Evolutionary conservation across 2,113 vertebrate species (phyloP).

Genomic region (Cephalopterus ornatus): DNA sequence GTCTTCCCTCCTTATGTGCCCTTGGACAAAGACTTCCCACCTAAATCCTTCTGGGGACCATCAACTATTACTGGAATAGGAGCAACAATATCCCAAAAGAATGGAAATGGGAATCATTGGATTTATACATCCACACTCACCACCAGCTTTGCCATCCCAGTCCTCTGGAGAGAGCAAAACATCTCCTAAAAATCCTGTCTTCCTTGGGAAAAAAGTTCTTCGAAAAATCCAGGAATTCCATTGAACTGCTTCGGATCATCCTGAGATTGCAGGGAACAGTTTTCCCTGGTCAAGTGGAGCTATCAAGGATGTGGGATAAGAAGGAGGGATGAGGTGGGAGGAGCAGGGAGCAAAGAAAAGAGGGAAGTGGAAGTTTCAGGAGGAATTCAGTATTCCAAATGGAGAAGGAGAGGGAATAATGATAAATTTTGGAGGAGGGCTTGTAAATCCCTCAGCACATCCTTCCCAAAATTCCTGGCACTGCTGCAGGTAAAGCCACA

Average conservation of each 20-base stretch:
- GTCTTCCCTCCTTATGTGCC: neutral
- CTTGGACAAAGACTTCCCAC: neutral
- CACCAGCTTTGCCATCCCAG: neutral
- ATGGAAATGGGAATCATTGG: neutral
- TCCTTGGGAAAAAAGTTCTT: neutral
- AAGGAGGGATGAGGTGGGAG: neutral
- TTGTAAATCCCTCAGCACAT: neutral
- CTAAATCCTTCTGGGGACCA: neutral
- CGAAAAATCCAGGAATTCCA: neutral
- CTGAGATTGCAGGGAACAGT: neutral
- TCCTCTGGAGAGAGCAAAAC: neutral
- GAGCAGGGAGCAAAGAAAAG: neutral
- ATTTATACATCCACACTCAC: neutral
- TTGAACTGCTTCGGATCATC: neutral
- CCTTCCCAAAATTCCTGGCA: neutral
- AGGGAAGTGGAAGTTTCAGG: neutral
- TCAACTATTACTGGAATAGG: neutral
- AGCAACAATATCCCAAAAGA: neutral
- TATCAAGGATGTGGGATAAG: neutral
- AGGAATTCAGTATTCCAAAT: neutral
- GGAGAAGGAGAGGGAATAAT: neutral
- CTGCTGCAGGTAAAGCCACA: neutral
- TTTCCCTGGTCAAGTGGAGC: neutral
- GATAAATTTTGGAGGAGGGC: neutral
- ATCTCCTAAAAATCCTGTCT: neutral